Percentiles rank a stretch among this genome's conserved stretches.
These are phyloP conservation scores for Microcaecilia unicolor DNA, from an alignment of 2,797 vertebrate genomes.

Conservation along the genomic window DNA sequence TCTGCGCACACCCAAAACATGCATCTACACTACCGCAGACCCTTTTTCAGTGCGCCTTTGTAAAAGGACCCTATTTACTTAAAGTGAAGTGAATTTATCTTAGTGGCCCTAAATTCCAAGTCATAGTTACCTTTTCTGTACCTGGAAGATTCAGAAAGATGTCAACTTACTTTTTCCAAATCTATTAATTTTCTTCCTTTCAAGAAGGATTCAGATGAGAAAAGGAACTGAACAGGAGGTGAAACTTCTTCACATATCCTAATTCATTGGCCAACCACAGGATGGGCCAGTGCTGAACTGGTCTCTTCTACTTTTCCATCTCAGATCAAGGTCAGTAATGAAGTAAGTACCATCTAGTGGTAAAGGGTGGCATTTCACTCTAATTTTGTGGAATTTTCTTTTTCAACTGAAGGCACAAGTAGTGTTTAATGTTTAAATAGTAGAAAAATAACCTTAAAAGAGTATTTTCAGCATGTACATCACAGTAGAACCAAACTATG, in stretches of 20 bases:
- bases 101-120: neutral
- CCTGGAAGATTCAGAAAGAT: accelerated
- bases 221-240: neutral
- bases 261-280: neutral
- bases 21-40: too few species aligned
- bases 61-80: too few species aligned
- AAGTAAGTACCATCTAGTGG: slow-evolving; percentile 32
- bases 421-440: accelerated
- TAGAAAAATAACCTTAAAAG: neutral
- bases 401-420: neutral
- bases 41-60: too few species aligned
- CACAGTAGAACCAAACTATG: neutral
- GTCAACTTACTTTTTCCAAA: neutral
- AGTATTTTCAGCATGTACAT: neutral
- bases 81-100: too few species aligned
- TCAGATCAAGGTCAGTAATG: neutral
- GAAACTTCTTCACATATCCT: accelerated
- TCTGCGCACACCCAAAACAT: too few species aligned
- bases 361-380: slow-evolving; percentile 10
- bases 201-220: accelerated
- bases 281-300: neutral
- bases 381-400: accelerated
- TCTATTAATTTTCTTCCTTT: accelerated
- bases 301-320: neutral
- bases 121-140: neutral